Evolutionary conservation across 2,797 vertebrate species (phyloP).

Genomic region (Enteromius paludinosus): DNA sequence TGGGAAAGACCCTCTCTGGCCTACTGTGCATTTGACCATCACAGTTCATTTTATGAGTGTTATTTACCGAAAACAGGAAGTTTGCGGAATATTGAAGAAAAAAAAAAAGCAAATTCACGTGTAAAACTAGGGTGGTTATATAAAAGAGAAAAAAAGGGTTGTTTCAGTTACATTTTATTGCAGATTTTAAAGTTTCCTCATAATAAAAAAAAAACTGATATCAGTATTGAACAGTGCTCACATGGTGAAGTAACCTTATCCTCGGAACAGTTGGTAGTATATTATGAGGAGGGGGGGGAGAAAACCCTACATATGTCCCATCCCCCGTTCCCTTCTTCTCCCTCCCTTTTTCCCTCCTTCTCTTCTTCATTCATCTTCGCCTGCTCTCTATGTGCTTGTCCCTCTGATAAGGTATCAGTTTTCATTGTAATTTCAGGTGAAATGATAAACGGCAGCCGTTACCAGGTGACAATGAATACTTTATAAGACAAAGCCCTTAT

Average conservation of each 20-base stretch:
- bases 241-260: slow-evolving; percentile 60
- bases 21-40: slow-evolving; percentile 6
- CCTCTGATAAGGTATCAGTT: slow-evolving; percentile 85
- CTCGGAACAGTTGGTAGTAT: slow-evolving; percentile 63
- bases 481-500: slow-evolving; percentile 89
- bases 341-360: slow-evolving; percentile 43
- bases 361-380: slow-evolving; percentile 51
- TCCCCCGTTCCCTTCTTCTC: slow-evolving; percentile 65
- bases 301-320: slow-evolving; percentile 50
- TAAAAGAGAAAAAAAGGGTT: neutral
- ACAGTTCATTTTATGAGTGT: slow-evolving; percentile 34
- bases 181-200: slow-evolving; percentile 12
- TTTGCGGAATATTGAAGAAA: slow-evolving; percentile 20
- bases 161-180: neutral
- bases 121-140: neutral
- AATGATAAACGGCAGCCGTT: slow-evolving; percentile 86
- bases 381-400: slow-evolving; percentile 68
- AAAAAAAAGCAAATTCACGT: slow-evolving; percentile 28
- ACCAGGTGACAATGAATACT: slow-evolving; percentile 90
- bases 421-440: slow-evolving; percentile 90
- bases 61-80: slow-evolving; percentile 44
- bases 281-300: slow-evolving; percentile 38
- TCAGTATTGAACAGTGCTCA: slow-evolving; percentile 55
- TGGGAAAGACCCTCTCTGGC: slow-evolving; percentile 26
- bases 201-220: slow-evolving; percentile 7